phyloP scores from a whole-genome alignment of 2,797 vertebrate genomes.

The Ptychobarbus kaznakovi region DNA sequence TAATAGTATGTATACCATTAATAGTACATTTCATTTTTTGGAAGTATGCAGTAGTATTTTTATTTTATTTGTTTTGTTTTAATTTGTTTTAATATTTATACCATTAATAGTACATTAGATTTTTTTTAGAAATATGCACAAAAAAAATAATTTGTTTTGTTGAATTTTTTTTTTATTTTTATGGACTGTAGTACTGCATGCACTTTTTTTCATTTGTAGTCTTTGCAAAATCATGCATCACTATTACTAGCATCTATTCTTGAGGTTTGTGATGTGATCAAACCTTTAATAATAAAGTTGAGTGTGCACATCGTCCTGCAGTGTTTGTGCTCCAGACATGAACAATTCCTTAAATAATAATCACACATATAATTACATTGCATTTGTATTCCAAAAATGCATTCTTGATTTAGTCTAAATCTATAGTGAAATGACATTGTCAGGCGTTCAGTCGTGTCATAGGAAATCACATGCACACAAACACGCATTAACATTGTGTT shows the following conservation, averaged over 20 bases:
- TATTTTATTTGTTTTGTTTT: too few relatives aligned
- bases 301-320: not conserved
- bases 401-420: not conserved
- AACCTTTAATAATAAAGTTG: not conserved
- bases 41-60: too few relatives aligned
- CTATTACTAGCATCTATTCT: too few relatives aligned
- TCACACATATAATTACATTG: not conserved
- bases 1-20: not conserved
- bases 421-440: not conserved
- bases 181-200: not conserved
- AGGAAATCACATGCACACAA: conserved; percentile 53
- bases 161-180: not conserved
- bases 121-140: too few relatives aligned
- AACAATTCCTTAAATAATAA: not conserved
- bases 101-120: not conserved
- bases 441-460: conserved; percentile 75
- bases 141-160: too few relatives aligned
- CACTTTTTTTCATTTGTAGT: not conserved
- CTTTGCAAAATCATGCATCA: not conserved
- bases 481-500: conserved; percentile 17
- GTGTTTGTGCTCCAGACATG: not conserved
- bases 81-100: too few relatives aligned
- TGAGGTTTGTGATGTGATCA: not conserved
- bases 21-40: too few relatives aligned
- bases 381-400: not conserved